A percentile compares a stretch with the other conserved stretches of the same genome.
These are phyloP conservation scores for Chrysochloris asiatica DNA, from an alignment of 2,113 vertebrate species.

Conservation along the genomic window DNA sequence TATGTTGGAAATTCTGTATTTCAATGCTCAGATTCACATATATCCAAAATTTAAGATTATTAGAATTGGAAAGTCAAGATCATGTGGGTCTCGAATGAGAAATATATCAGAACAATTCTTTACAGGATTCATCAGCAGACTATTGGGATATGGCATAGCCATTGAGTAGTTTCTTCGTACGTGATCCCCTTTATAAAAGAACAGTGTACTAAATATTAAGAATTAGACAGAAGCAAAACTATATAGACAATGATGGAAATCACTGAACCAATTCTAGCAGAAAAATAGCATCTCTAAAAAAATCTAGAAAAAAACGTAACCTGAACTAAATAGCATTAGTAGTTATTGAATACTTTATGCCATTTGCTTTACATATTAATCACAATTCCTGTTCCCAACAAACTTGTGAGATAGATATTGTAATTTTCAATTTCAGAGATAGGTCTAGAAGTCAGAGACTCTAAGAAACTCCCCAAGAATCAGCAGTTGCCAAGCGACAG, in stretches of 20 bases:
- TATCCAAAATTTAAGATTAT: neutral
- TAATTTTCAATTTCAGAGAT: neutral
- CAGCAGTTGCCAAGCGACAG: neutral
- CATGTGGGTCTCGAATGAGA: neutral
- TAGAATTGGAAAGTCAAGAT: neutral
- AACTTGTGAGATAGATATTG: neutral
- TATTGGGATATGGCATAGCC: neutral
- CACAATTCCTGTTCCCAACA: neutral
- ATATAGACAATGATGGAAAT: neutral
- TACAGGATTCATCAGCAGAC: neutral
- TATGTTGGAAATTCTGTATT: neutral
- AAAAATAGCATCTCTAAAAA: neutral
- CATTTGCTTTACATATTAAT: neutral
- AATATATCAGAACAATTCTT: neutral
- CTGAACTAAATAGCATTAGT: slow-evolving; percentile 11
- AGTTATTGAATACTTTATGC: neutral
- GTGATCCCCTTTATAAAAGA: neutral
- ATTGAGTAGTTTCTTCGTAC: neutral
- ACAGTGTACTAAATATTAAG: slow-evolving; percentile 33
- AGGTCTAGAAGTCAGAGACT: neutral
- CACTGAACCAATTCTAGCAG: neutral
- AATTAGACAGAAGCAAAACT: neutral
- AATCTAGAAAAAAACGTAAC: neutral
- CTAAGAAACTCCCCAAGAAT: neutral
- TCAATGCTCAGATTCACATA: neutral